Evolutionary conservation across 2,113 vertebrate genomes (phyloP).

Genomic region (Corythornis cristatus): DNA sequence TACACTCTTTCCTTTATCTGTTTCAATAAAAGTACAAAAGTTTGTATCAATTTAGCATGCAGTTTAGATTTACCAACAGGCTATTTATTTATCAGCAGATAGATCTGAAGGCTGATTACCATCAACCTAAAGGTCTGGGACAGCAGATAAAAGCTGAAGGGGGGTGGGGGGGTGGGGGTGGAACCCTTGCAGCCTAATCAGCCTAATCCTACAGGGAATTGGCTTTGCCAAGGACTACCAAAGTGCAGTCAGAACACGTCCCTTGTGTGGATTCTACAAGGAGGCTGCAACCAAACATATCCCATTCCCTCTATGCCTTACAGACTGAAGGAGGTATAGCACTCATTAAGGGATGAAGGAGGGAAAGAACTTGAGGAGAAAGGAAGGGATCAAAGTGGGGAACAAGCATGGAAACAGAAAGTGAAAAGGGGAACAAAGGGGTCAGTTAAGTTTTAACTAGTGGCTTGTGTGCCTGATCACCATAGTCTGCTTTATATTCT

Average conservation of each 20-base stretch:
- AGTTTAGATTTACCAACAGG: background rate
- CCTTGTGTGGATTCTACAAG: background rate
- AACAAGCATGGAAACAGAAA: background rate
- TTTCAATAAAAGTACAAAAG: background rate
- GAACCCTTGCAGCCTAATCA: background rate
- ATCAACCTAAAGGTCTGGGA: background rate
- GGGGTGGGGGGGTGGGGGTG: background rate
- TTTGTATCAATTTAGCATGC: background rate
- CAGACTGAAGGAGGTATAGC: background rate
- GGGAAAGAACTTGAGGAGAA: background rate
- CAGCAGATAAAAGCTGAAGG: background rate
- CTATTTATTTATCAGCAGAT: background rate
- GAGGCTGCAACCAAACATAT: background rate
- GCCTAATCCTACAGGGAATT: background rate
- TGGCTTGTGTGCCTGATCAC: background rate
- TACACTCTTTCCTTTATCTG: background rate
- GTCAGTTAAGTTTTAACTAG: background rate
- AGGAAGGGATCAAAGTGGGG: background rate
- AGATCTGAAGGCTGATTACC: background rate
- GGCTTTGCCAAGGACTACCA: rapidly evolving
- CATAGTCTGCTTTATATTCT: background rate
- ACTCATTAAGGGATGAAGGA: background rate
- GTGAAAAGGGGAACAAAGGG: background rate
- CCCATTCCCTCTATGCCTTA: background rate
- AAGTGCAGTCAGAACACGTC: background rate